Percentiles rank a stretch among this genome's conserved stretches.
Evolutionary conservation across 1,140 invertebrate genomes (phyloP).

Genomic region (Conus ventricosus): DNA sequence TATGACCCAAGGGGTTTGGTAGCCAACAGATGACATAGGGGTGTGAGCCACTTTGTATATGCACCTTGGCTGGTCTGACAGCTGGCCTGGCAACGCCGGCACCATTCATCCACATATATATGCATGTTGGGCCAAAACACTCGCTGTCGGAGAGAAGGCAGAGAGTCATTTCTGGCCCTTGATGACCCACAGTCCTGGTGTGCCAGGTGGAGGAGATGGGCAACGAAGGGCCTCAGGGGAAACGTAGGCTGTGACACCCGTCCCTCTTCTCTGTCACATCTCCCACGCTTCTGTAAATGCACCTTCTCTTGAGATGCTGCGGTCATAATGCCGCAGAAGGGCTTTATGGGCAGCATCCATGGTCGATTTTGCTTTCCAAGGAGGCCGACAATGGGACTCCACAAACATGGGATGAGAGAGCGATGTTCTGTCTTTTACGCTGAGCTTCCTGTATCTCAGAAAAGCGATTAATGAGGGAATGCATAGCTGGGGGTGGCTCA

Average conservation of each 20-base stretch:
- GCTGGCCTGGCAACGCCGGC: slow-evolving; percentile 37
- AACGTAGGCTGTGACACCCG: slow-evolving; percentile 31
- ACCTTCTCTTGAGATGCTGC: slow-evolving; percentile 11
- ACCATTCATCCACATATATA: slow-evolving; percentile 39
- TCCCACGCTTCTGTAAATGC: background rate
- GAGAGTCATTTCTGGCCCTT: slow-evolving; percentile 39
- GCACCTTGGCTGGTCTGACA: slow-evolving; percentile 22
- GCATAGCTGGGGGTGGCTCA: too few species aligned
- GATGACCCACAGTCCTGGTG: slow-evolving; percentile 45
- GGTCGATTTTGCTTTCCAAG: background rate
- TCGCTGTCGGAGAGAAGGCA: slow-evolving; percentile 11
- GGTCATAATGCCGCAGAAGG: background rate
- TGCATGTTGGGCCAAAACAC: slow-evolving; percentile 45
- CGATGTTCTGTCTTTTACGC: background rate
- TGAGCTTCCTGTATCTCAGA: background rate
- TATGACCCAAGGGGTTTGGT: slow-evolving; percentile 15
- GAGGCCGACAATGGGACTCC: too few species aligned
- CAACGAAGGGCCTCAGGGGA: background rate
- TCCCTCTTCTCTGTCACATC: background rate
- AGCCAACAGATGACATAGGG: slow-evolving; percentile 34
- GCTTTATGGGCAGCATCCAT: background rate
- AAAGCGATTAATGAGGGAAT: background rate
- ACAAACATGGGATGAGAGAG: background rate
- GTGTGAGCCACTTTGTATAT: background rate
- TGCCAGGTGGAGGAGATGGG: slow-evolving; percentile 3